These are phyloP conservation scores for Stegophylla sp. DNA, from an alignment of 2,888 invertebrate species.

Conservation along the genomic window DNA sequence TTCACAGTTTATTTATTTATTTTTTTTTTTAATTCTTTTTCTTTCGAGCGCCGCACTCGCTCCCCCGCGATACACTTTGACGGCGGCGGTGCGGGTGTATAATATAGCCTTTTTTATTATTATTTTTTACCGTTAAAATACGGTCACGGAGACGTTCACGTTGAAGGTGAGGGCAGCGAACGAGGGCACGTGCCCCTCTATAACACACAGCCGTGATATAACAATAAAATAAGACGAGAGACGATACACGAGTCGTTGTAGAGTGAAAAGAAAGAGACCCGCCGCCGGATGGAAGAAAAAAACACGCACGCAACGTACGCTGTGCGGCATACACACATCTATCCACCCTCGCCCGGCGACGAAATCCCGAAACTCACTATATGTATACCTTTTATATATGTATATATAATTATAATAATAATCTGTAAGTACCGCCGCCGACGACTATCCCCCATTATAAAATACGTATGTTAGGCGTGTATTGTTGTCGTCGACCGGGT, in stretches of 20 bases:
- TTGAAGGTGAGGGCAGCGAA: constrained; percentile 28
- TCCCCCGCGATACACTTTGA: background rate
- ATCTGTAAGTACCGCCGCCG: background rate
- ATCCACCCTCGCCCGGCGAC: constrained; percentile 18
- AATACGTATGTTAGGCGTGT: background rate
- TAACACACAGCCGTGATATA: constrained; percentile 19
- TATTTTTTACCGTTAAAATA: constrained; percentile 48
- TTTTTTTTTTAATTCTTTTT: too few species aligned
- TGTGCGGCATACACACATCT: too few species aligned
- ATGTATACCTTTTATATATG: too few species aligned
- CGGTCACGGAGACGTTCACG: background rate
- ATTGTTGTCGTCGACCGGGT: background rate
- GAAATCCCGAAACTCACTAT: too few species aligned
- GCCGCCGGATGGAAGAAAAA: too few species aligned
- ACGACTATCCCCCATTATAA: background rate
- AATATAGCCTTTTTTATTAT: background rate
- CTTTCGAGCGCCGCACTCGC: background rate
- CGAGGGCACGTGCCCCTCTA: constrained; percentile 44
- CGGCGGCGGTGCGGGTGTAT: too few species aligned
- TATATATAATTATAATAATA: too few species aligned
- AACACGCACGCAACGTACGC: too few species aligned
- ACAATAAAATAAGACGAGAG: background rate
- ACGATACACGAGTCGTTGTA: background rate
- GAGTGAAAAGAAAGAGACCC: background rate
- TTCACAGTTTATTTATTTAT: constrained; percentile 23